Percentiles rank a stretch among this genome's conserved stretches.
phyloP scores from a whole-genome alignment of 2,888 invertebrate genomes.

The Mimachlamys varia region DNA sequence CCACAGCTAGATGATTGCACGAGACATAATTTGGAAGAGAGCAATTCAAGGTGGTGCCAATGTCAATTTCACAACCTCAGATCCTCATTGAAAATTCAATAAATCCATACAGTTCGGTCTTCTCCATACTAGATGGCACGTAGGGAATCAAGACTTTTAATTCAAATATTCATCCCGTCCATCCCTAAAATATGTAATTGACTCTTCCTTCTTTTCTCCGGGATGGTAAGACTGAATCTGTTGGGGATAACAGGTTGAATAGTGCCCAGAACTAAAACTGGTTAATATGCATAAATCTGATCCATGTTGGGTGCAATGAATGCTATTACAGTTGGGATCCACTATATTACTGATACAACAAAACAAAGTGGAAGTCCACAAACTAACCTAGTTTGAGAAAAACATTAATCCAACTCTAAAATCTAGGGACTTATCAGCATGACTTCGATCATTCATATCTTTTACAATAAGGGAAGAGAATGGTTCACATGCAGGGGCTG shows the following conservation, averaged over 20 bases:
- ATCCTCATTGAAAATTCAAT: slow-evolving; percentile 29
- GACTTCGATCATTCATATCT: too few relatives aligned
- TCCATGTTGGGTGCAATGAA: not conserved
- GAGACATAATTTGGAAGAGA: not conserved
- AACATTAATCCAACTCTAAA: not conserved
- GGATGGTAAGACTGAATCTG: not conserved
- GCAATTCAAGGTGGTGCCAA: slow-evolving; percentile 9
- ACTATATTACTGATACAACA: not conserved
- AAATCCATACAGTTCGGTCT: not conserved
- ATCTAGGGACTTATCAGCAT: too few relatives aligned
- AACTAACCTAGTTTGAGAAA: not conserved
- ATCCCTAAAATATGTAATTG: not conserved
- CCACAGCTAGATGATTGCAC: not conserved
- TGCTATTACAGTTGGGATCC: not conserved
- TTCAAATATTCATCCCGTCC: not conserved
- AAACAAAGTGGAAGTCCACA: not conserved
- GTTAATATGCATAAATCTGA: slow-evolving; percentile 29
- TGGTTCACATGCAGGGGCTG: too few relatives aligned
- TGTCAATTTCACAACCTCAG: not conserved
- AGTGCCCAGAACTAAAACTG: not conserved
- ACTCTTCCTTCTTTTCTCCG: slow-evolving; percentile 7
- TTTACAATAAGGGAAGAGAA: too few relatives aligned
- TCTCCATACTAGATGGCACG: not conserved
- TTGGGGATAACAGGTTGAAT: not conserved
- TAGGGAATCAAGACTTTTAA: not conserved